Percentiles rank a stretch among this genome's conserved stretches.
Evolutionary conservation across 2,113 vertebrate genomes (phyloP).

Genomic region (Grus americana): DNA sequence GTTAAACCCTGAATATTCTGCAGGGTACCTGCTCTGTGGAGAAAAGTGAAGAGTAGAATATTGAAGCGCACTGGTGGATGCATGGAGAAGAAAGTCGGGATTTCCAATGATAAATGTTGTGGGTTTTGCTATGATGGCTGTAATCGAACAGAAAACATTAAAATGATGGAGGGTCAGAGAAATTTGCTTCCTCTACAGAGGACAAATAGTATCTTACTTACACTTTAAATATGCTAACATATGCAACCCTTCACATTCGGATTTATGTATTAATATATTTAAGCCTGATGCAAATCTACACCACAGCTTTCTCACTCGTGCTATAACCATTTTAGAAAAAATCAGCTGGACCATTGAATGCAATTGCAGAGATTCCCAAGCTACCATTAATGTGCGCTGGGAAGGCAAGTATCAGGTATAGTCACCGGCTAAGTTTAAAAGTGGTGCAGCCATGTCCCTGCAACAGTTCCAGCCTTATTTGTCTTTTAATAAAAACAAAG

Average conservation of each 20-base stretch:
- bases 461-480: neutral
- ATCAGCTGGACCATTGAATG: neutral
- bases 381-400: accelerated
- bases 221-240: neutral
- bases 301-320: neutral
- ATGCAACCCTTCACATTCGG: neutral
- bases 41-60: neutral
- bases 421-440: neutral
- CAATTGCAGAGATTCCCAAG: neutral
- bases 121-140: neutral
- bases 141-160: neutral
- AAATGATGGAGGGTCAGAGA: neutral
- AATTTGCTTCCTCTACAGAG: neutral
- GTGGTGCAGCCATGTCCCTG: neutral
- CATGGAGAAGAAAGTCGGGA: neutral
- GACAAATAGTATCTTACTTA: neutral
- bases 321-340: neutral
- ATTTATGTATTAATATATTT: neutral
- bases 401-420: neutral
- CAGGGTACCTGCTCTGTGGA: neutral
- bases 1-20: neutral
- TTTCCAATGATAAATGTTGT: neutral
- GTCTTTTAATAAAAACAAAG: neutral
- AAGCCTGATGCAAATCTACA: neutral
- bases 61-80: neutral